Base-by-base conservation (phyloP, 2,113 vertebrate species). In the Tragelaphus imberbis region DNA sequence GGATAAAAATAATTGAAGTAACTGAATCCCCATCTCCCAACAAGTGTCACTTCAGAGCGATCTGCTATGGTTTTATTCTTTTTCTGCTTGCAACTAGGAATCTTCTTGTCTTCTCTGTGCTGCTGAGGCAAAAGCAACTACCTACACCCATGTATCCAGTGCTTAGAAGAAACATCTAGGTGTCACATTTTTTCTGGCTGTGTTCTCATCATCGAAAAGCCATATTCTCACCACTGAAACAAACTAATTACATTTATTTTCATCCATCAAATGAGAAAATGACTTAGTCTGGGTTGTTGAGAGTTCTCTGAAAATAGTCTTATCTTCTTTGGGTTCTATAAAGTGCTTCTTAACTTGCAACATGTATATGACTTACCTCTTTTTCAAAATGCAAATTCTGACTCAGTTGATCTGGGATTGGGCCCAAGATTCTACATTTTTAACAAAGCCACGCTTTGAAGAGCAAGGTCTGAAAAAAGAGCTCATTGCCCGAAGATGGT, bases 381-480 rank as follows among this genome's bases (percentile, higher is more conserved):
- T 93, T 94, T 95, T 86, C 56, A 95, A 84, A 92, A 91, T 94
- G 85, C 19, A 82, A n/a, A 94, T 91, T 55, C 25, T 82, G 59
- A 87, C 27, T 92, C 40, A 90, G 7, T 91, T 84, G 53, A 13
- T 63, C 68, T 88, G 33, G 12, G 17, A 27, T 75, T 49, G 58
- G 84, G 44, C 53, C 90, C 58, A 84, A 13, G 28, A 61, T 58
- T 94, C 23, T 93, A 68, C n/a, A n/a, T 89, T 89, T 79, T 33
- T 95, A 87, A 65, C 55, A 95, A 91, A 28, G 33, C 51, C 51
- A 33, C 11, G 28, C 21, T 56, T 47, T 56, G 12, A 86, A 95
- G 61, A 55, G 19, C 13, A 53, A 63, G 27, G 56, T 84, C 53
- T 12, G 49, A 19, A 23, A 23, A 47, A 40, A 68, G 44, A 53